These are phyloP conservation scores for Charaxes varanes DNA, from an alignment of 1,140 invertebrate genomes.

Conservation along the genomic window DNA sequence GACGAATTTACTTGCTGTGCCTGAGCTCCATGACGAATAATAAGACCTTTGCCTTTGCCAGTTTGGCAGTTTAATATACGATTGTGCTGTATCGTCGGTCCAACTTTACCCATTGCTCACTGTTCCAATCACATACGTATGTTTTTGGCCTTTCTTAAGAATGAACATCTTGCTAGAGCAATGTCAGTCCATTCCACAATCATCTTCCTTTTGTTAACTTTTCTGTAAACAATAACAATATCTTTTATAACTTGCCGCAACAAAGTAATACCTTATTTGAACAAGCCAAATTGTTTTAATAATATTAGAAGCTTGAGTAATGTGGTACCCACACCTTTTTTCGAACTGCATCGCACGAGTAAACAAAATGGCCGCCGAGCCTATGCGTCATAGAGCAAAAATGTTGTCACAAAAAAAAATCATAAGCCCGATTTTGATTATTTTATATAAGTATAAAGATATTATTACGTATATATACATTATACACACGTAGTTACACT, in stretches of 20 bases:
- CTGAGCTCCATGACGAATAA: conserved; percentile 5
- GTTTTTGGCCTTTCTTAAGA: conserved; percentile 11
- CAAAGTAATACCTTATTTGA: conserved; percentile 12
- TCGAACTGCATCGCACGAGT: not conserved
- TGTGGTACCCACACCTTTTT: too few species aligned
- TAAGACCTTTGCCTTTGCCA: conserved; percentile 8
- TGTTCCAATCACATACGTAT: conserved; percentile 13
- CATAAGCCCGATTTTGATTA: not conserved
- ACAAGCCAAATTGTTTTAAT: too few species aligned
- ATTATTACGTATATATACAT: too few species aligned
- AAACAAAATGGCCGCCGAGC: not conserved
- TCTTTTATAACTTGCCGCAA: conserved; percentile 17
- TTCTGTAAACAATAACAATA: conserved; percentile 15
- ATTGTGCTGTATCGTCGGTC: conserved; percentile 14
- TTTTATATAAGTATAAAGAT: too few species aligned
- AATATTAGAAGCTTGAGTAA: too few species aligned
- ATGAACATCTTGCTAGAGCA: conserved; percentile 9
- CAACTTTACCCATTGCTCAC: conserved; percentile 7
- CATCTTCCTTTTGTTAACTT: conserved; percentile 25
- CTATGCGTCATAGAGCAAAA: conserved; percentile 1
- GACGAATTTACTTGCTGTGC: conserved; percentile 8
- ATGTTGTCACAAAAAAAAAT: conserved; percentile 1
- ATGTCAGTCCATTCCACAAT: conserved; percentile 21
- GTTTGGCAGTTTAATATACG: conserved; percentile 7
- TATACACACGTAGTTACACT: too few species aligned